A percentile compares a stretch with the other conserved stretches of the same genome.
These are phyloP conservation scores for Phrixothrix hirtus DNA, from an alignment of 2,888 invertebrate species.

Conservation along the genomic window DNA sequence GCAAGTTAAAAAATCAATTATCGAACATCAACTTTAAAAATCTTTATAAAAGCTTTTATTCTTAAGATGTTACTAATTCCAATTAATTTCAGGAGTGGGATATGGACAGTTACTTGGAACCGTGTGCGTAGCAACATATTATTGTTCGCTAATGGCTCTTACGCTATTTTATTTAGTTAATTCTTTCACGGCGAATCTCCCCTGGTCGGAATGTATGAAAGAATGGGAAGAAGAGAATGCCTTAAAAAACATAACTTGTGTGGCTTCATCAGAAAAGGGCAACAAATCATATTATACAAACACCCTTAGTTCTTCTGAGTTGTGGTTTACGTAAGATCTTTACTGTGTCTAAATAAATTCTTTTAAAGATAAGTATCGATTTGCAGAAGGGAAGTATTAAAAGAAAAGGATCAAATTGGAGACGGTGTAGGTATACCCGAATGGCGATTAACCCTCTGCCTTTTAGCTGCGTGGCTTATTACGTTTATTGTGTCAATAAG, in stretches of 20 bases:
- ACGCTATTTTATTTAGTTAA: slow-evolving; percentile 73
- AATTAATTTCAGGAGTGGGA: slow-evolving; percentile 66
- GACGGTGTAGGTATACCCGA: slow-evolving; percentile 62
- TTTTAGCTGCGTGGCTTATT: slow-evolving; percentile 69
- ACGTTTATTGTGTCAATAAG: slow-evolving; percentile 71
- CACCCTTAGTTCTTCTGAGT: slow-evolving; percentile 19
- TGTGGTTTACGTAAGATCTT: slow-evolving; percentile 25
- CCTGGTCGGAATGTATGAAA: slow-evolving; percentile 71
- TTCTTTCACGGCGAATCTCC: slow-evolving; percentile 70
- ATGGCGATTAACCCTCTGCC: slow-evolving; percentile 70
- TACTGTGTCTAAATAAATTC: slow-evolving; percentile 1
- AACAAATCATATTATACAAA: not conserved
- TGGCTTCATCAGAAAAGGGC: slow-evolving; percentile 16
- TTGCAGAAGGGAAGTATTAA: slow-evolving; percentile 60
- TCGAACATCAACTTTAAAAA: no score
- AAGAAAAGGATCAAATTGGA: slow-evolving; percentile 56
- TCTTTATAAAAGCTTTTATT: no score
- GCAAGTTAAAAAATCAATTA: no score
- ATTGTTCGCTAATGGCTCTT: slow-evolving; percentile 74
- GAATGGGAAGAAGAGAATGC: slow-evolving; percentile 56
- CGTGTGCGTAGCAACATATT: slow-evolving; percentile 72
- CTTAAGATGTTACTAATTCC: no score
- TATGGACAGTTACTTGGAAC: slow-evolving; percentile 68
- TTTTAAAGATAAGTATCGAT: slow-evolving; percentile 48
- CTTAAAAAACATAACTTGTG: slow-evolving; percentile 19